Evolutionary conservation across 2,888 invertebrate genomes (phyloP).

Genomic region (Eristalinus sepulchralis): DNA sequence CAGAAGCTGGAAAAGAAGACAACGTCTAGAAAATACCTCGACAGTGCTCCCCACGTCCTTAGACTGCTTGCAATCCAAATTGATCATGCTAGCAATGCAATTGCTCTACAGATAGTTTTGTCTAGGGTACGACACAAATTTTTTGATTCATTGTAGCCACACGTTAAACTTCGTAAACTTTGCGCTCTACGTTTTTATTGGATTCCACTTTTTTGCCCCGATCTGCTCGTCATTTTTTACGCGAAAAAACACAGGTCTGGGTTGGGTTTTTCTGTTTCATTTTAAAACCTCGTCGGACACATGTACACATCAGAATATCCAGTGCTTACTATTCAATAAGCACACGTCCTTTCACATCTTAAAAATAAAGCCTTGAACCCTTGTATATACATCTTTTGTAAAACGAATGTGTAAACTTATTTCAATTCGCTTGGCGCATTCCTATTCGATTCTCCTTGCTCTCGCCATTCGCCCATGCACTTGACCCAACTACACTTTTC

Average conservation of each 20-base stretch:
- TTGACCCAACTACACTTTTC: not conserved
- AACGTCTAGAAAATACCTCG: no score
- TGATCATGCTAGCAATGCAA: no score
- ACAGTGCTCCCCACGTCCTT: no score
- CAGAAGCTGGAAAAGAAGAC: no score
- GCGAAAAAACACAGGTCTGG: conserved; percentile 24
- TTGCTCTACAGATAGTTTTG: no score
- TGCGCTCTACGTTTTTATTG: conserved; percentile 21
- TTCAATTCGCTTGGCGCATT: not conserved
- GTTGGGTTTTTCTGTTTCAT: conserved; percentile 11
- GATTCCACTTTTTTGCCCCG: conserved; percentile 43
- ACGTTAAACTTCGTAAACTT: not conserved
- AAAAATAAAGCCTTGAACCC: not conserved
- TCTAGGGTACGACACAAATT: not conserved
- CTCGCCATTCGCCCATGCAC: not conserved
- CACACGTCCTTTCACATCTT: not conserved
- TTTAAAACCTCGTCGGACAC: not conserved
- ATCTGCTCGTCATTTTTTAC: conserved; percentile 40
- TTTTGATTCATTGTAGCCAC: no score
- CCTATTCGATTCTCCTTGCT: not conserved
- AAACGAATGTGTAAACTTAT: not conserved
- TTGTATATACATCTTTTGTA: not conserved
- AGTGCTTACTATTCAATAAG: not conserved
- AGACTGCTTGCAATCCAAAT: no score
- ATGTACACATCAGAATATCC: not conserved